phyloP scores from a whole-genome alignment of 2,888 invertebrate species.

The Troides helena region DNA sequence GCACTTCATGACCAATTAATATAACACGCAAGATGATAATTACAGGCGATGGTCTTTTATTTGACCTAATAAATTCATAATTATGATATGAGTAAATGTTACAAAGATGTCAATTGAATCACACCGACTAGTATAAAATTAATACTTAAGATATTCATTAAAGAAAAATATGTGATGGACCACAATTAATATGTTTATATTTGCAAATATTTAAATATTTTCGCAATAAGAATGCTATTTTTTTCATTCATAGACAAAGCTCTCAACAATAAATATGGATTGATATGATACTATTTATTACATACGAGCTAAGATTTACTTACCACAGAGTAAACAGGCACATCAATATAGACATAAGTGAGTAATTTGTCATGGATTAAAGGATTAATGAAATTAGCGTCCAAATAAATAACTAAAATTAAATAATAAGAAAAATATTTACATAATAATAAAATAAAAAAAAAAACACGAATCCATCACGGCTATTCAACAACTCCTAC shows the following conservation, averaged over 20 bases:
- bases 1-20: constrained; percentile 22
- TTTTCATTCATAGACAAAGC: constrained; percentile 28
- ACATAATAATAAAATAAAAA: constrained; percentile 55
- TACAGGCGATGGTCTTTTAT: constrained; percentile 19
- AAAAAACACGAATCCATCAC: constrained; percentile 53
- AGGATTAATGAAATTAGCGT: constrained; percentile 63
- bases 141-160: constrained; percentile 39
- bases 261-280: constrained; percentile 29
- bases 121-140: constrained; percentile 40
- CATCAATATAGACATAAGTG: constrained; percentile 42
- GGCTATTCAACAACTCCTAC: constrained; percentile 63
- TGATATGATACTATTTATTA: constrained; percentile 30
- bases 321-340: constrained; percentile 31
- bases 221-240: constrained; percentile 1
- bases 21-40: constrained; percentile 22
- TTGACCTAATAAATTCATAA: constrained; percentile 20
- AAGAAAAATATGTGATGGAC: constrained; percentile 38
- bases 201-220: constrained; percentile 11
- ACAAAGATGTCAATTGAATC: constrained; percentile 33
- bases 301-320: constrained; percentile 25
- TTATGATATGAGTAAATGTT: constrained; percentile 17
- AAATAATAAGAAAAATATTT: constrained; percentile 55
- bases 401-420: constrained; percentile 74
- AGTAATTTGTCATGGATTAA: constrained; percentile 64
- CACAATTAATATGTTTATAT: constrained; percentile 26